Conservation (phyloP, 2,888 invertebrate species). For the Gerris lacustris region DNA sequence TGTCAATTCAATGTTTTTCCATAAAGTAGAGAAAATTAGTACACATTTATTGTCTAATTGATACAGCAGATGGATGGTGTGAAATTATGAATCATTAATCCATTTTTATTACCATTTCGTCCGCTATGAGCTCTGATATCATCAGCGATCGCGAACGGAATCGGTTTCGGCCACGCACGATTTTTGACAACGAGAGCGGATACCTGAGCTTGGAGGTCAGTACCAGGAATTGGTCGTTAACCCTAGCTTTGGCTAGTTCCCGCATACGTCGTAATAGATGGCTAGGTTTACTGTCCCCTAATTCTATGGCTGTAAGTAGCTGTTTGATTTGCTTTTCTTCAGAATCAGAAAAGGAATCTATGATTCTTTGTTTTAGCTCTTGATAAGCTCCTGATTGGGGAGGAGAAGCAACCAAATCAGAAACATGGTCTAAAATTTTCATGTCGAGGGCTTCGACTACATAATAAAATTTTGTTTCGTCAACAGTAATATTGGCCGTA, state of each 20-base stretch:
- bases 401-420: background rate
- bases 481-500: background rate
- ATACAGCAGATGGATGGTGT: no score
- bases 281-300: background rate
- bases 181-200: background rate
- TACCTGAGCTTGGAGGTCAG: background rate
- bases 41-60: no score
- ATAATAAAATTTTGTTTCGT: background rate
- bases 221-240: background rate
- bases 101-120: no score
- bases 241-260: background rate
- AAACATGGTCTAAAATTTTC: background rate
- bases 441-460: background rate
- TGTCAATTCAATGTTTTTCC: no score
- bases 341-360: background rate
- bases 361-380: background rate
- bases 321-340: slow-evolving; percentile 1
- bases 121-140: no score
- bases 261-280: background rate
- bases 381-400: background rate
- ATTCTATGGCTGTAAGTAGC: background rate
- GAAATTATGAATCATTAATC: no score
- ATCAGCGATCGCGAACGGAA: background rate
- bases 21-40: no score
- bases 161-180: background rate